Percentiles rank a stretch among this genome's conserved stretches.
These are phyloP conservation scores for Pseudochirops cupreus DNA, from an alignment of 2,797 vertebrate genomes.

Conservation along the genomic window DNA sequence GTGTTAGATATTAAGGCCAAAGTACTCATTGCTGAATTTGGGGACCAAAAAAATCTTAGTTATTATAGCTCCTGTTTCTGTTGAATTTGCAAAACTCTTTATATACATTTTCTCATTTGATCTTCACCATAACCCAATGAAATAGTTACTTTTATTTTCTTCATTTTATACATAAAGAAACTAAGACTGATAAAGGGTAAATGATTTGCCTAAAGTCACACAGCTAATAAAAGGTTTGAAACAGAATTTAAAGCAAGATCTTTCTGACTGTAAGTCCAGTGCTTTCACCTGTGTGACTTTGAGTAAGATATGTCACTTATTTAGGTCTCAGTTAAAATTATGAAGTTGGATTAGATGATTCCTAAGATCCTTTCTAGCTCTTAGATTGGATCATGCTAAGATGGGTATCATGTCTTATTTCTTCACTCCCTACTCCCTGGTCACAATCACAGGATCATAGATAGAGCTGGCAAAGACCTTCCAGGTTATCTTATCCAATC, in stretches of 20 bases:
- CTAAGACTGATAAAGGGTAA: not conserved
- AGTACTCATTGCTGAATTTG: not conserved
- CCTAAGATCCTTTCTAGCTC: not conserved
- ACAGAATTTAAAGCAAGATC: not conserved
- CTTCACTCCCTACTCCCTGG: not conserved
- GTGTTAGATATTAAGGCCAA: not conserved
- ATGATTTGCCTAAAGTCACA: not conserved
- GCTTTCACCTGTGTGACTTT: not conserved
- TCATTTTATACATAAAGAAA: not conserved
- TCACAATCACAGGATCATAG: not conserved
- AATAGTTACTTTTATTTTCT: not conserved
- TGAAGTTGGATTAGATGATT: not conserved
- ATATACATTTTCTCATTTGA: not conserved
- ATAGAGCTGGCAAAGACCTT: not conserved
- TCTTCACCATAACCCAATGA: not conserved
- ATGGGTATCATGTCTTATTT: not conserved
- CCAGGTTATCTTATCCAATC: not conserved
- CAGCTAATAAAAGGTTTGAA: not conserved
- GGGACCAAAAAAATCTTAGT: not conserved
- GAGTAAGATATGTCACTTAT: not conserved
- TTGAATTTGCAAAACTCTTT: not conserved
- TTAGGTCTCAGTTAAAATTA: conserved; percentile 22
- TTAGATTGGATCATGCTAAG: not conserved
- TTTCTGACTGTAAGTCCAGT: not conserved
- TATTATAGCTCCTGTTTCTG: not conserved